Conservation (phyloP, 2,113 vertebrate genomes). For the Oxygymnocypris stewartii region DNA sequence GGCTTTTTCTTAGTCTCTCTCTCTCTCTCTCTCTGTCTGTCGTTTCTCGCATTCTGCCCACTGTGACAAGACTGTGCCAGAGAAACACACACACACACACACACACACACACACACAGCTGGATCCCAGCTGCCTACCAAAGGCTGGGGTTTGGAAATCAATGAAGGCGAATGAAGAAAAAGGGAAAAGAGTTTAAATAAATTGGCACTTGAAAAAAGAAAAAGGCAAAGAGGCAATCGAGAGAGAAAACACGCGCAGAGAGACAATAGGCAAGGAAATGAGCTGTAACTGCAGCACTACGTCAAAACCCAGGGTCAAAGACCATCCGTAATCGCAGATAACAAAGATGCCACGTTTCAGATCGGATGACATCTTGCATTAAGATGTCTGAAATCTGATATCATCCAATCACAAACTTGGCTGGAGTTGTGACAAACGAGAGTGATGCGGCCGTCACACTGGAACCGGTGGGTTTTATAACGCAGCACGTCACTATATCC, state of each 20-base stretch:
- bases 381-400: neutral
- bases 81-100: constrained; percentile 67
- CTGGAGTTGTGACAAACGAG: neutral
- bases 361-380: neutral
- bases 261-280: constrained; percentile 43
- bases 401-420: neutral
- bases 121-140: constrained; percentile 81
- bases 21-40: constrained; percentile 36
- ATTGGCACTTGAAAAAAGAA: constrained; percentile 82
- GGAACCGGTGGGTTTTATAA: neutral
- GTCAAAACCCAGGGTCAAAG: neutral
- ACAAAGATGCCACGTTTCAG: neutral
- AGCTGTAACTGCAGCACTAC: constrained; percentile 30
- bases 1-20: constrained; percentile 42
- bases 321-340: neutral
- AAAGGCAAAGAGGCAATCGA: constrained; percentile 62
- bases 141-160: constrained; percentile 83
- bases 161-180: constrained; percentile 81
- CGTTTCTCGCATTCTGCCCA: constrained; percentile 63
- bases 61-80: constrained; percentile 67
- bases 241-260: constrained; percentile 37
- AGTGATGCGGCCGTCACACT: neutral
- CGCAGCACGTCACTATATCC: neutral
- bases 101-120: constrained; percentile 75
- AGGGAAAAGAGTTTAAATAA: constrained; percentile 79